These are phyloP conservation scores for Pemphigus obesinymphae DNA, from an alignment of 1,140 invertebrate genomes.

Conservation along the genomic window DNA sequence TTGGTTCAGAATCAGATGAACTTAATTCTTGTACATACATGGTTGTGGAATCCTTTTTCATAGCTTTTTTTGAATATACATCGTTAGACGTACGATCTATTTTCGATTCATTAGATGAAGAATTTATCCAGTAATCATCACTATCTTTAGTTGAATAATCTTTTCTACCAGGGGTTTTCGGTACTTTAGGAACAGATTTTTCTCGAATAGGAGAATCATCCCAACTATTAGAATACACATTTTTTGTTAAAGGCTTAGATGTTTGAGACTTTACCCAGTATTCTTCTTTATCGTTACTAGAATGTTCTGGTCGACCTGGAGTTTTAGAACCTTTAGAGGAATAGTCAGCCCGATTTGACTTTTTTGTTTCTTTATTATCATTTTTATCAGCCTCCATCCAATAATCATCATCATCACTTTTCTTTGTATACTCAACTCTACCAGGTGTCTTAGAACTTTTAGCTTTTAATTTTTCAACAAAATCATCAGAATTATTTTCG, in stretches of 20 bases:
- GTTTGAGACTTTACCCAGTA: slow-evolving; percentile 9
- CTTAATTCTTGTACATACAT: slow-evolving; percentile 32
- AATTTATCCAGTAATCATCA: slow-evolving; percentile 33
- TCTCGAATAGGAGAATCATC: slow-evolving; percentile 30
- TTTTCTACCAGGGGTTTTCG: slow-evolving; percentile 35
- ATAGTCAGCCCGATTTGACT: neutral
- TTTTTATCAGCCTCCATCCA: slow-evolving; percentile 21
- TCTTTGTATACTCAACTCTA: neutral
- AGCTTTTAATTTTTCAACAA: slow-evolving; percentile 37
- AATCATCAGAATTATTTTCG: slow-evolving; percentile 32
- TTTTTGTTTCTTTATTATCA: slow-evolving; percentile 16
- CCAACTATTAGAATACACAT: slow-evolving; percentile 27
- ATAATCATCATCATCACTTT: slow-evolving; percentile 33
- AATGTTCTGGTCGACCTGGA: neutral
- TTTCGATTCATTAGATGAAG: neutral
- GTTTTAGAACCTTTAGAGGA: slow-evolving; percentile 14
- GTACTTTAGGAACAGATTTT: slow-evolving; percentile 19
- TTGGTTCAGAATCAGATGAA: slow-evolving; percentile 26
- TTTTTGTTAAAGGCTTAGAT: slow-evolving; percentile 8
- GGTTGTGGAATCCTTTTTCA: neutral
- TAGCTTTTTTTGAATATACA: neutral
- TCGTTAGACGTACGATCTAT: slow-evolving; percentile 6
- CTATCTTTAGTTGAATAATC: neutral
- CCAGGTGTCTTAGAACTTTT: slow-evolving; percentile 28
- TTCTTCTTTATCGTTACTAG: slow-evolving; percentile 24